Evolutionary conservation across 2,113 vertebrate genomes (phyloP), one percentile per base, ranked within the genome.

Genomic region (Silurus asotus): DNA sequence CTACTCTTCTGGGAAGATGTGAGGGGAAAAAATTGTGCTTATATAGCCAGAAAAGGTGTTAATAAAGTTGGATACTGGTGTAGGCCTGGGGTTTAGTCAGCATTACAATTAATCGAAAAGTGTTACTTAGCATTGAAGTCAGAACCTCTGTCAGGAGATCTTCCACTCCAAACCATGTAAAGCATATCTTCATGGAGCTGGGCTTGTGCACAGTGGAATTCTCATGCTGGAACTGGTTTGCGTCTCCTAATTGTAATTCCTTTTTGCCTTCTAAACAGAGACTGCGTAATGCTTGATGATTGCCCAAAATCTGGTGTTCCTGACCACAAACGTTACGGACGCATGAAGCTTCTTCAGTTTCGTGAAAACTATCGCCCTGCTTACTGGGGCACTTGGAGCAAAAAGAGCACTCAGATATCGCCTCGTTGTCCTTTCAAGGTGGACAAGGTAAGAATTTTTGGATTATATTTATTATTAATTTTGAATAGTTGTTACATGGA

Each of bases 301-400:
- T 93, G 77, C 69, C 91, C 93, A 80, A 93, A 95, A 87, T n/a
- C 91, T 0, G 90, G 87, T 0, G 92, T 94, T 23, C 96, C 96
- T 0, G 96, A 97, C 11, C 93, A 95, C 55, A 93, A 89, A 86
- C 94, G 88, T 62, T 96, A 96, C 0, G 97, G 97, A 20, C 93
- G 96, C 25, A 97, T 99, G 97, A 99, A 99, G 88, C 95, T 99
- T 0, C 93, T 99, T 78, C 97, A 98, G 92, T 99, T 99, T 81
- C 95, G 92, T 8, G 96, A 95, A 90, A 99, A 99, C 58, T 95
- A 99, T 89, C 97, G 98, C 13, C 98, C 98, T 19, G 98, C 98
- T 0, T 99, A 99, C 93, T 99, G 97, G 97, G 98, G 98, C 17
- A 99, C 98, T 0, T 99, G 97, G 96, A 97, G 96, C 82, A 98